phyloP scores from a whole-genome alignment of 2,797 vertebrate genomes.

The Rhinichthys osculus region DNA sequence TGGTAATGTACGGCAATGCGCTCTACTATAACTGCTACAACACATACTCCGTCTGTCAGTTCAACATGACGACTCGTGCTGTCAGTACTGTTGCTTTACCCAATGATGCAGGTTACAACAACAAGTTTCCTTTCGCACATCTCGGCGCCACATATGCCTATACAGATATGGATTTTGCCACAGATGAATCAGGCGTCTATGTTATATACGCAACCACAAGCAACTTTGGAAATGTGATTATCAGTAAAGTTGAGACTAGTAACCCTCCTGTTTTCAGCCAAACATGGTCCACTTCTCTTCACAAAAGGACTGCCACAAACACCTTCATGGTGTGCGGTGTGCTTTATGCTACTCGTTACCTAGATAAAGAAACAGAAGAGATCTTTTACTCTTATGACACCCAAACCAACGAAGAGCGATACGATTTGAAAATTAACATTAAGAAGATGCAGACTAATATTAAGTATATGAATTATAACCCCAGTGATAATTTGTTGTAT shows the following conservation, averaged over 20 bases:
- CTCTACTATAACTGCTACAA: conserved; percentile 82
- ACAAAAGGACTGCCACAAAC: conserved; percentile 73
- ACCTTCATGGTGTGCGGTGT: conserved; percentile 77
- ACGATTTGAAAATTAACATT: conserved; percentile 69
- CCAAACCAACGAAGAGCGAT: conserved; percentile 66
- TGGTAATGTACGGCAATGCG: conserved; percentile 70
- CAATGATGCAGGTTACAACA: conserved; percentile 72
- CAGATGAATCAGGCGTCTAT: conserved; percentile 78
- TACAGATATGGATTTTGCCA: conserved; percentile 78
- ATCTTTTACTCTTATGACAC: conserved; percentile 80
- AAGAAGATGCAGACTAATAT: conserved; percentile 70
- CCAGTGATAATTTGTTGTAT: conserved; percentile 45
- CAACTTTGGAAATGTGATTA: conserved; percentile 75
- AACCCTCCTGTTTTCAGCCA: conserved; percentile 42
- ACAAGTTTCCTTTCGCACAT: conserved; percentile 73
- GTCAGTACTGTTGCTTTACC: conserved; percentile 68
- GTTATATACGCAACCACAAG: conserved; percentile 72
- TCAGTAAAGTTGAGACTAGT: conserved; percentile 67
- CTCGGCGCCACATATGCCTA: conserved; percentile 67
- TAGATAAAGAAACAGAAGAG: conserved; percentile 69
- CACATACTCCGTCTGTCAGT: conserved; percentile 69
- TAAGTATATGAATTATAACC: conserved; percentile 36
- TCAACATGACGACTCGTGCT: conserved; percentile 69
- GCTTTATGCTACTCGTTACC: conserved; percentile 75
- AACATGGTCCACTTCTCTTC: conserved; percentile 74